These are phyloP conservation scores for Picus viridis DNA, from an alignment of 2,797 vertebrate species.

Conservation along the genomic window DNA sequence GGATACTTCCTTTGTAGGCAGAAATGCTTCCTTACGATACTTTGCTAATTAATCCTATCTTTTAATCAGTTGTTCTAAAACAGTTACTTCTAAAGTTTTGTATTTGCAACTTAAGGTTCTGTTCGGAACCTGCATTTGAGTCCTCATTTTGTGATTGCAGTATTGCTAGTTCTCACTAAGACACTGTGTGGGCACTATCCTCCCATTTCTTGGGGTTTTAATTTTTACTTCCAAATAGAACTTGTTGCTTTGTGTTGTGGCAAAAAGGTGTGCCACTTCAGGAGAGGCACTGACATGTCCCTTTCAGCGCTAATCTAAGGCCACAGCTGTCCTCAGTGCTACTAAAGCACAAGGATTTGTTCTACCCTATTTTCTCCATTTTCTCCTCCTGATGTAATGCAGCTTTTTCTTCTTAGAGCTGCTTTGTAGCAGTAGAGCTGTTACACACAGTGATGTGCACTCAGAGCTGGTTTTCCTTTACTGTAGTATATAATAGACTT, in stretches of 20 bases:
- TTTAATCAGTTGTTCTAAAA: not conserved
- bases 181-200: not conserved
- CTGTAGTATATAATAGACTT: not conserved
- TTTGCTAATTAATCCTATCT: not conserved
- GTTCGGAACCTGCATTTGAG: not conserved
- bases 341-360: not conserved
- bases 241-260: not conserved
- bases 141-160: not conserved
- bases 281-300: not conserved
- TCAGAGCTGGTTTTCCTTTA: not conserved
- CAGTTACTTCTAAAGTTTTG: not conserved
- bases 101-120: not conserved
- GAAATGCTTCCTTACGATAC: not conserved
- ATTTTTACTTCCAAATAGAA: not conserved
- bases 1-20: not conserved
- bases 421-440: not conserved
- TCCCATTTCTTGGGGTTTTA: not conserved
- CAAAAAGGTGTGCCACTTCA: accelerated
- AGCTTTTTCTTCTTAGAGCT: not conserved
- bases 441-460: too few relatives aligned
- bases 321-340: not conserved
- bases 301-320: too few relatives aligned
- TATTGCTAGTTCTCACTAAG: not conserved
- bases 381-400: too few relatives aligned
- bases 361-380: accelerated